Evolutionary conservation across 2,113 vertebrate species (phyloP).

Genomic region (Trichomycterus rosablanca): DNA sequence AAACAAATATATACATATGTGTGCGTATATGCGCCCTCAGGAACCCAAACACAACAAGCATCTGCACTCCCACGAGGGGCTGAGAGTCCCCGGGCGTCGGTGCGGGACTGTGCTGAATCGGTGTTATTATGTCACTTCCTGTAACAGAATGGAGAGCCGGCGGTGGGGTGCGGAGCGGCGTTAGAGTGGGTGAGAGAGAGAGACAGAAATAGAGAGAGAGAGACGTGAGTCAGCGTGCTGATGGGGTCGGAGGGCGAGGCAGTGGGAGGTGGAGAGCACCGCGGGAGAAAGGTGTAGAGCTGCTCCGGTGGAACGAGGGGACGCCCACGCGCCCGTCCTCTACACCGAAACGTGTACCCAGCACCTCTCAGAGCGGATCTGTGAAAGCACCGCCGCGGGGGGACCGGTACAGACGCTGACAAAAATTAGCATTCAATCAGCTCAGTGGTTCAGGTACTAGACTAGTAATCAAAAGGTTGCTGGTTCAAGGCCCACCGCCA

Average conservation of each 20-base stretch:
- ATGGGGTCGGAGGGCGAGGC: slow-evolving; percentile 53
- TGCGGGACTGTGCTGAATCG: slow-evolving; percentile 35
- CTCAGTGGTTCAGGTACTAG: too few relatives aligned
- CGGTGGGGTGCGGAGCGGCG: slow-evolving; percentile 6
- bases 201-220: slow-evolving; percentile 34
- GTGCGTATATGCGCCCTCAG: too few relatives aligned
- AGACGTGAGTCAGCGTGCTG: slow-evolving; percentile 55
- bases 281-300: slow-evolving; percentile 64
- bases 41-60: too few relatives aligned
- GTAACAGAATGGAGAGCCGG: neutral
- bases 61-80: too few relatives aligned
- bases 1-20: too few relatives aligned
- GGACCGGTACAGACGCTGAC: too few relatives aligned
- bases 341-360: slow-evolving; percentile 11
- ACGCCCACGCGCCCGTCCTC: slow-evolving; percentile 44
- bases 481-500: too few relatives aligned
- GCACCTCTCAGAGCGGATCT: slow-evolving; percentile 11
- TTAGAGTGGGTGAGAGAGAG: slow-evolving; percentile 9
- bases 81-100: too few relatives aligned
- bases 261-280: slow-evolving; percentile 58
- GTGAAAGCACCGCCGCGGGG: slow-evolving; percentile 17
- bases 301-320: slow-evolving; percentile 55
- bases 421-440: too few relatives aligned
- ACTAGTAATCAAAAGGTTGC: too few relatives aligned
- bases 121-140: slow-evolving; percentile 38